phyloP scores from a whole-genome alignment of 2,113 vertebrate genomes.

The mouse (Mus musculus) region GRCm39 chr12:92074001-92074500 shows the following conservation, averaged over 20 bases:
- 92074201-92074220: no score
- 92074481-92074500: neutral
- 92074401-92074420: neutral
- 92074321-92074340: neutral
- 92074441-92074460: neutral
- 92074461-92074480: neutral
- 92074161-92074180: no score
- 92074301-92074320: neutral
- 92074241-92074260: no score
- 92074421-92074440: neutral
- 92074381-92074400: neutral
- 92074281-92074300: neutral
- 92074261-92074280: no score
- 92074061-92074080: neutral
- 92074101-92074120: no score
- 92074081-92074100: neutral
- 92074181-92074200: no score
- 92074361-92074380: neutral
- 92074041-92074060: neutral
- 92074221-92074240: no score
- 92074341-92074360: neutral
- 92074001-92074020: neutral
- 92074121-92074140: no score
- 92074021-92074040: neutral
- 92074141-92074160: no score